Base-by-base conservation (phyloP, 2,113 vertebrate species). In the Gyps fulvus region DNA sequence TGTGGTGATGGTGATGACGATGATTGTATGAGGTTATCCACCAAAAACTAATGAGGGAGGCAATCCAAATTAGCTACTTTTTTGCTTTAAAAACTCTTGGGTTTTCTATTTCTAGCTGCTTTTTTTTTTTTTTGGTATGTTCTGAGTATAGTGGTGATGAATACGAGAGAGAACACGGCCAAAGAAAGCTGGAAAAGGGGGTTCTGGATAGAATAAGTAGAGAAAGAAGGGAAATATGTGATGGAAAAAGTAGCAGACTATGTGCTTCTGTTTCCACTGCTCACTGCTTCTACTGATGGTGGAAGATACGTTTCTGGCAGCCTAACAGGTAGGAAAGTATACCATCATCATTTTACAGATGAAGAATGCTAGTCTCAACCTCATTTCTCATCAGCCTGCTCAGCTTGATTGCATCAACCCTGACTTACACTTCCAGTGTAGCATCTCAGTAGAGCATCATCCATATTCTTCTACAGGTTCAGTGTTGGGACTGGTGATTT, bases 391-490 rank as follows among this genome's bases (percentile, higher is more conserved):
- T 49, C 58, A 90, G 38, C 18, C 45, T 84, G 14, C 55, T 91
- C 47, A 49, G 63, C 27, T 89, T 65, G 23, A 84, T 87, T 81
- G 16, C 25, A 36, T 62, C 84, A 91, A 65, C 38, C 32, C 49
- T 95, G 87, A 93, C 55, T 96, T 87, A 96, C 38, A 20, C 47
- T 89, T 91, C 49, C 73, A 91, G 67, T 20, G 8, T 5, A 61
- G n/a, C 17, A 40, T 23, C 43, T 87, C 50, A 42, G 6, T 1
- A 80, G 16, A 83, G n/a, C 52, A 83, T 55, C 71, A n/a, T 15
- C 10, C 7, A 17, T 47, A 16, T 26, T 45, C 4, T 47, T 72
- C 16, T 71, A 34, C 13, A 66, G 67, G 45, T 66, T 70, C 26
- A 73, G 10, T 8, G n/a, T 14, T 12, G 14, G 16, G 16, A 73